Evolutionary conservation across 92 coral and sea anemone genomes (phyloP).

Genomic region (Actinernus sp.): DNA sequence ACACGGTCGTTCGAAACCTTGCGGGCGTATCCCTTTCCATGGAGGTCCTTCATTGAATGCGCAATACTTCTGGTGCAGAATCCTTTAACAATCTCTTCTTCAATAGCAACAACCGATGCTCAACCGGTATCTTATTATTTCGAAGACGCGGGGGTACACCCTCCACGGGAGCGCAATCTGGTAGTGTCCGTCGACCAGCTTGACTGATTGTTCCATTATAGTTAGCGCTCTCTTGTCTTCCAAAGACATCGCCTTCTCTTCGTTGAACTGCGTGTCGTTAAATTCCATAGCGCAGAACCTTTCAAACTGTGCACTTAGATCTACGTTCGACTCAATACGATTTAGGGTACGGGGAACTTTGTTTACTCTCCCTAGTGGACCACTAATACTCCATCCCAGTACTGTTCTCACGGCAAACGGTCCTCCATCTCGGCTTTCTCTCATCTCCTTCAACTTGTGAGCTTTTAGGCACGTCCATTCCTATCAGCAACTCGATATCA

Average conservation of each 20-base stretch:
- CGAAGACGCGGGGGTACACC: slow-evolving; percentile 24
- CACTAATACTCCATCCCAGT: slow-evolving; percentile 65
- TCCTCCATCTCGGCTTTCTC: too few species aligned
- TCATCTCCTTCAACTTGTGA: slow-evolving; percentile 34
- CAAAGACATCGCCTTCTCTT: slow-evolving; percentile 17
- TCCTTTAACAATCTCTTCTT: slow-evolving; percentile 23
- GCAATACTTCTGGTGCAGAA: slow-evolving; percentile 8
- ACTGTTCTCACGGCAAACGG: slow-evolving; percentile 54
- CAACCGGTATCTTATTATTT: slow-evolving; percentile 42
- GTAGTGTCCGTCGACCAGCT: slow-evolving; percentile 35
- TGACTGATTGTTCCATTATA: slow-evolving; percentile 14
- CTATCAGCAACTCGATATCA: slow-evolving; percentile 48
- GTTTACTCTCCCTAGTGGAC: slow-evolving; percentile 40
- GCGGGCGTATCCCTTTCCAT: slow-evolving; percentile 43
- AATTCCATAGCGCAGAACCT: slow-evolving; percentile 52
- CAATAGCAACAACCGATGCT: slow-evolving; percentile 21
- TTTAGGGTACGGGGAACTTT: slow-evolving; percentile 8
- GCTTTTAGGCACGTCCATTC: slow-evolving; percentile 54
- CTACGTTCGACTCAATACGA: slow-evolving; percentile 5
- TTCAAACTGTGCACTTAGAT: slow-evolving; percentile 29
- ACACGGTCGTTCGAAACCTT: slow-evolving; percentile 6
- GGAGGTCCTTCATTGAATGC: slow-evolving; percentile 19
- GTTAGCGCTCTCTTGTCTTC: slow-evolving; percentile 34
- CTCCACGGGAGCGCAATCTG: slow-evolving; percentile 61
- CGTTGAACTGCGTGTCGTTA: slow-evolving; percentile 24